Evolutionary conservation across 2,113 vertebrate genomes (phyloP).

Genomic region (Procavia capensis): DNA sequence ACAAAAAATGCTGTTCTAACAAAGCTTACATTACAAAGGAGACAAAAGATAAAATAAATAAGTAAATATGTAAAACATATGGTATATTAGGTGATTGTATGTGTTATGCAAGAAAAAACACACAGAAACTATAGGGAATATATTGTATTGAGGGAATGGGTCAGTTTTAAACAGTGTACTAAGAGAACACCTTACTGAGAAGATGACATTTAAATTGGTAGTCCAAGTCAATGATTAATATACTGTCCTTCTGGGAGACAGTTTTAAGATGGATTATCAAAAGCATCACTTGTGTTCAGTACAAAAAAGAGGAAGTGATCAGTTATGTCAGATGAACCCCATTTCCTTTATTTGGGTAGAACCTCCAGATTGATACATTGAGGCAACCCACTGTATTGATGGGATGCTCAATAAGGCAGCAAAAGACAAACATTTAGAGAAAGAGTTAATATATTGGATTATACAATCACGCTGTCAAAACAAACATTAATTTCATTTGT

Average conservation of each 20-base stretch:
- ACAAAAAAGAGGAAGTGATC: constrained; percentile 57
- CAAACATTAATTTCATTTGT: neutral
- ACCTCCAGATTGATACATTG: constrained; percentile 13
- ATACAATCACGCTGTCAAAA: constrained; percentile 28
- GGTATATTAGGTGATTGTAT: neutral
- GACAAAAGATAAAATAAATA: neutral
- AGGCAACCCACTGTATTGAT: neutral
- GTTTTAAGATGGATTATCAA: constrained; percentile 1
- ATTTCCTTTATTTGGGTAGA: constrained; percentile 13
- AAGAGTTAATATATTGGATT: neutral
- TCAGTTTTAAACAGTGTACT: neutral
- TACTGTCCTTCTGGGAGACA: too few species aligned
- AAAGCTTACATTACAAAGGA: neutral
- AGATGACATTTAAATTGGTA: neutral
- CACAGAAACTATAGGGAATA: neutral
- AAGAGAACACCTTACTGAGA: neutral
- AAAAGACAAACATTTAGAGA: neutral
- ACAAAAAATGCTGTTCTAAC: neutral
- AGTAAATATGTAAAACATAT: neutral
- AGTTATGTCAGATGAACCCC: constrained; percentile 24
- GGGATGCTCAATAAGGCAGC: neutral
- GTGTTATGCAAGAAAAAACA: neutral
- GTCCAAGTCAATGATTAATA: neutral
- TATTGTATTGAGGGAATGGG: neutral
- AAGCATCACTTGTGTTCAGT: constrained; percentile 20